Base-by-base conservation (phyloP, 92 coral and sea anemone genomes). In the Porites rus region DNA sequence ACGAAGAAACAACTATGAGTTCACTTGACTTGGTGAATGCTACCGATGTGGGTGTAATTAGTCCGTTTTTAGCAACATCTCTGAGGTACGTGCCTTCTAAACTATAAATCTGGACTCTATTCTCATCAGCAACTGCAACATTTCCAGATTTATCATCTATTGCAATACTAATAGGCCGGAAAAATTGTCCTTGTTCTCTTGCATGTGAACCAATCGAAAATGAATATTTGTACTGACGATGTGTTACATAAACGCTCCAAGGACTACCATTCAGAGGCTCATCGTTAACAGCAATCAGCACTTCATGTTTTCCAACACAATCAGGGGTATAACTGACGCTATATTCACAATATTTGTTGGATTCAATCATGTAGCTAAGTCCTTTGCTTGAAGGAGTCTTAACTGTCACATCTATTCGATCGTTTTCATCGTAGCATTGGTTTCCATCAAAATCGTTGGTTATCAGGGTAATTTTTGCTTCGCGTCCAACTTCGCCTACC, bases 361-460 rank as follows among this genome's bases (percentile, higher is more conserved):
- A 85, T 67, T 54, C 84, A 7, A 90, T 38, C 7, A 61, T 77
- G 1, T 69, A 56, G 8, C 70, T 25, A 1, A 81, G 12, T 6
- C 31, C 0, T 52, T 60, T 68, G 18, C 79, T 54, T 16, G 79
- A 18, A 28, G 91, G 88, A 12, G 72, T 85, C 22, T 76, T n/a
- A 24, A 90, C 72, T 13, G 61, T 46, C 28, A 90, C 93, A 28
- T 80, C 82, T 51, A 90, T 88, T 77, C 51, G 31, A 54, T 90
- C 93, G 0, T 83, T 77, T 67, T 81, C 59, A 10, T 85, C 83
- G 65, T 81, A 87, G 77, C 79, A 69, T 85, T 79, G 88, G 67
- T 88, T 81, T 87, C 93, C 93, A 9, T 67, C 38, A 18, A 81
- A 79, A 65, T 75, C 84, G 1, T 87, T 85, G 52, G 91, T 90